Base-by-base conservation (phyloP, 2,888 invertebrate genomes). In the Nephrotoma appendiculata region DNA sequence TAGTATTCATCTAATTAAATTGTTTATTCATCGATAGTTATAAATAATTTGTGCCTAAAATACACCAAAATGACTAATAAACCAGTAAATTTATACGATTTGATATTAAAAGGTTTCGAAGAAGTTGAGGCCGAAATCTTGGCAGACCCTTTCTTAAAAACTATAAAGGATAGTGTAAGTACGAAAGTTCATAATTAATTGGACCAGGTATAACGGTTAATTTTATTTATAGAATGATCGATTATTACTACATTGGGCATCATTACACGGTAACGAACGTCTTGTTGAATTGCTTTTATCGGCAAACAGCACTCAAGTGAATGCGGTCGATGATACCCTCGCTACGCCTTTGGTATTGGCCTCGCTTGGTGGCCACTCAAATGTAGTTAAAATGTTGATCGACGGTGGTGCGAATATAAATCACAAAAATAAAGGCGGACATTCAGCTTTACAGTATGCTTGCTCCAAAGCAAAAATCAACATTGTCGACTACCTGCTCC, bases 301-400 rank as follows among this genome's bases (percentile, higher is more conserved):
- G 4, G 6, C 41, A n/a, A 15, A 52, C n/a, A 42, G 19, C 5
- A 41, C 15, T n/a, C 83, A 85, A 11, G 41, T 87, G 12, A 86
- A 88, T 88, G 48, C 44, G 1, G 6, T 7, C 43, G 88, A 88
- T 43, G 88, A 88, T 84, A 87, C 87, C 4, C 7, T 57, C 12
- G 86, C 87, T 0, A 87, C 88, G 15, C 87, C 87, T 85, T 86
- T 88, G 6, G 87, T 88, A 31, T 83, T 88, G 43, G 87, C 87
- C 5, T 57, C 86, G 9, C 84, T 88, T 12, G 87, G 87, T 41
- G 88, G 88, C 11, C 86, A 87, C n/a, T 45, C 87, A 9, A 85
- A 85, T 41, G 84, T 87, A 41, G 87, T 86, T 15, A 71, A 87
- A 71, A 6, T 86, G 15, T 83, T 88, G 6, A 41, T 88, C 15